phyloP scores from a whole-genome alignment of 1,140 invertebrate species.

The Euwallacea fornicatus region DNA sequence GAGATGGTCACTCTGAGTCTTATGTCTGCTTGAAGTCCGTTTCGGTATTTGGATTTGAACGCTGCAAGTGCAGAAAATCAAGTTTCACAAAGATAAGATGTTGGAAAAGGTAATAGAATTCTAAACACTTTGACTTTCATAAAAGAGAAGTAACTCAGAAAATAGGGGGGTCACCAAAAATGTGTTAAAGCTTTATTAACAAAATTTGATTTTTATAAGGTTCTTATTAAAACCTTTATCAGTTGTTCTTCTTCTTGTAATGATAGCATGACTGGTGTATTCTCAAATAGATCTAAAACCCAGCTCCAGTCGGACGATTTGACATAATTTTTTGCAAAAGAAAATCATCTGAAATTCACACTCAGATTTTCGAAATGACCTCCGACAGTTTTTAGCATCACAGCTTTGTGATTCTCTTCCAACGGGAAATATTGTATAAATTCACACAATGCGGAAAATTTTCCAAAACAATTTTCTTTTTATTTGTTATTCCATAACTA shows the following conservation, averaged over 20 bases:
- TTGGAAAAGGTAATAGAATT: neutral
- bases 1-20: neutral
- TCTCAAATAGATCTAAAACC: neutral
- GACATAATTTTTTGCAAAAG: neutral
- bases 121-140: neutral
- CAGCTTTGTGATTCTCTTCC: neutral
- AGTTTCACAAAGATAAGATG: slow-evolving; percentile 7
- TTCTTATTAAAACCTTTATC: neutral
- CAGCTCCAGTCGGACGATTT: neutral
- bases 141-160: neutral
- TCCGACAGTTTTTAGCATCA: neutral
- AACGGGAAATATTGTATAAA: too few species aligned
- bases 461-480: too few species aligned
- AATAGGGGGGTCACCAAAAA: neutral
- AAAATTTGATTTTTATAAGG: neutral
- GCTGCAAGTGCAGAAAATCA: neutral
- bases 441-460: too few species aligned
- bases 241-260: neutral
- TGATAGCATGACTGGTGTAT: neutral
- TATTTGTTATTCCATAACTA: too few species aligned
- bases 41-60: neutral
- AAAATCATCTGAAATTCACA: too few species aligned
- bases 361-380: neutral
- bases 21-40: neutral
- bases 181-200: neutral